A percentile compares a stretch with the other conserved stretches of the same genome.
phyloP scores from a whole-genome alignment of 2,888 invertebrate genomes.

The Mythimna albipuncta region DNA sequence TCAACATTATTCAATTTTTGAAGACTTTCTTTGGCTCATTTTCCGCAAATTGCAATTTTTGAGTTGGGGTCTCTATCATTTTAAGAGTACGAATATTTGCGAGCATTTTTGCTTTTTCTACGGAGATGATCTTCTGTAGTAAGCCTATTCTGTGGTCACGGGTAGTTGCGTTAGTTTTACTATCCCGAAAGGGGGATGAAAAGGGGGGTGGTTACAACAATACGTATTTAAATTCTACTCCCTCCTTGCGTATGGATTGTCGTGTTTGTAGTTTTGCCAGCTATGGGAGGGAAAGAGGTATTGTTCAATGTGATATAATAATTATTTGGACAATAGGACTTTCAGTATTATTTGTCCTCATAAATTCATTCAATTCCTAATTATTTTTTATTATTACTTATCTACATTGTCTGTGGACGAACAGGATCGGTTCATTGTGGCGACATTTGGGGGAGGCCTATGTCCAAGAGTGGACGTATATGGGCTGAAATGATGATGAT shows the following conservation, averaged over 20 bases:
- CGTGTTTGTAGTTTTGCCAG: slow-evolving; percentile 1
- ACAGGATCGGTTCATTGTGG: too few relatives aligned
- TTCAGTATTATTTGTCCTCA: not conserved
- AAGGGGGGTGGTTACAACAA: slow-evolving; percentile 36
- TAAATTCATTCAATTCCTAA: too few relatives aligned
- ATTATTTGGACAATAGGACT: not conserved
- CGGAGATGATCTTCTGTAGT: slow-evolving; percentile 9
- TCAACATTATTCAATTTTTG: too few relatives aligned
- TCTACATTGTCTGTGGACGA: too few relatives aligned
- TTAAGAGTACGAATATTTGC: not conserved
- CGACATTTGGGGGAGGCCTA: too few relatives aligned
- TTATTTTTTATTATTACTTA: too few relatives aligned
- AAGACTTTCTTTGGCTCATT: too few relatives aligned
- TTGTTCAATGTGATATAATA: slow-evolving; percentile 1
- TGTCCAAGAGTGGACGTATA: too few relatives aligned
- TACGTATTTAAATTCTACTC: slow-evolving; percentile 49
- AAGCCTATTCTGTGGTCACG: not conserved
- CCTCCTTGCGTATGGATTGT: slow-evolving; percentile 20
- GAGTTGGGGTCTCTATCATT: too few relatives aligned
- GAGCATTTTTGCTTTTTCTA: not conserved
- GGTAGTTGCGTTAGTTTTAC: slow-evolving; percentile 46
- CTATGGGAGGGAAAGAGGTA: not conserved
- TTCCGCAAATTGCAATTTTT: too few relatives aligned
- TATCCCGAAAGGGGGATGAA: slow-evolving; percentile 15
- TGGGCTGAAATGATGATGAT: too few relatives aligned